Base-by-base conservation (phyloP, 2,113 vertebrate genomes). In the Cnemophilus loriae region DNA sequence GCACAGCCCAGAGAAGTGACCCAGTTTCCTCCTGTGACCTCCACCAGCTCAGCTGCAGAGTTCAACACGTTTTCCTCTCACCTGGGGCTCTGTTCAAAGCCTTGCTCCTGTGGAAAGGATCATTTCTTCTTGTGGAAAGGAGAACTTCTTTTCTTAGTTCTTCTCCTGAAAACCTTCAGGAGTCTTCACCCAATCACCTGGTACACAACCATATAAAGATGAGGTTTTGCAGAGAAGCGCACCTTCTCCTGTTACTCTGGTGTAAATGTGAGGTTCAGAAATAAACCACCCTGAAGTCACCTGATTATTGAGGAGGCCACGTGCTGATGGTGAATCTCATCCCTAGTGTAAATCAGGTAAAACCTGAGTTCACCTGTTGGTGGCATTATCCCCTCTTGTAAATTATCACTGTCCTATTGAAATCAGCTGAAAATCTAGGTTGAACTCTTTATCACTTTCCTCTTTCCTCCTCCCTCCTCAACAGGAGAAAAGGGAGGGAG, bases 51-150 rank as follows among this genome's bases (percentile, higher is more conserved):
- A 39, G n/a, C 23, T 83, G 78, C 19, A 80, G 67, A 30, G 17
- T 60, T 82, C 39, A 49, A 11, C 2, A 1, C 0, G 0, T 12
- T 67, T 80, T 37, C 13, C 11, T 9, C 33, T 74, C 77, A 20
- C 11, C 0, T 22, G 33, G 11, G 16, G 16, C 28, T 87, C 7
- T 3, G 2, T 41, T 57, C 12, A 49, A 28, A 74, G 26, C 30
- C 28, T 33, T 37, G 17, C 15, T 81, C 9, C 49, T 55, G 22
- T 39, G 22, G 30, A 47, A 83, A 60, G 26, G 19, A 30, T 17
- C 6, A n/a, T 53, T 52, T 78, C 18, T 60, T 47, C 28, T 50
- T 46, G 28, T 37, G 28, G 50, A 53, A 81, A 56, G 27, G 27
- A 19, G 46, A 87, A 20, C 5, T 19, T 55, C 1, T 65, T 44